Percentiles rank a stretch among this genome's conserved stretches.
These are phyloP conservation scores for Sibirionetta formosa DNA, from an alignment of 2,797 vertebrate genomes.

Conservation along the genomic window DNA sequence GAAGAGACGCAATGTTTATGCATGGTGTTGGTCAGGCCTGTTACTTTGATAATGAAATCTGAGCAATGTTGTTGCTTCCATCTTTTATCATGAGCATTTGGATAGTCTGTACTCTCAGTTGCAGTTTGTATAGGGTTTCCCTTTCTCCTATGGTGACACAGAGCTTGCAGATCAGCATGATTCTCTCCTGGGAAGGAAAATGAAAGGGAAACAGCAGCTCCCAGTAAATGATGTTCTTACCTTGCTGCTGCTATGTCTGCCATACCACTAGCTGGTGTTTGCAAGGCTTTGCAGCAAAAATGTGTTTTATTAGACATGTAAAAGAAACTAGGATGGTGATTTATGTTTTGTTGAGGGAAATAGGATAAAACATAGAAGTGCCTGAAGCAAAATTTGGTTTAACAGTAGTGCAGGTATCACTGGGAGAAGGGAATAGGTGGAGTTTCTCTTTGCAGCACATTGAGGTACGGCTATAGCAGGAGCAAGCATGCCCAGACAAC, in stretches of 20 bases:
- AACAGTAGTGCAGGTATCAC: neutral
- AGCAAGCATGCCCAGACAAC: neutral
- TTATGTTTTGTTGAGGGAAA: neutral
- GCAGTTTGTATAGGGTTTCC: neutral
- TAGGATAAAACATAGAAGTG: neutral
- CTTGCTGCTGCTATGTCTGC: neutral
- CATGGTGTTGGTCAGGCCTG: neutral
- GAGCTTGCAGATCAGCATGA: neutral
- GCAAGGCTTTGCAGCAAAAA: neutral
- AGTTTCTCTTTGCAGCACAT: neutral
- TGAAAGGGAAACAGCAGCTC: neutral
- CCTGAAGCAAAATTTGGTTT: neutral
- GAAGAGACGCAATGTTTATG: neutral
- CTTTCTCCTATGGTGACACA: neutral
- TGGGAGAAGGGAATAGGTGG: neutral
- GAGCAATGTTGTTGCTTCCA: neutral
- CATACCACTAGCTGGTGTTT: neutral
- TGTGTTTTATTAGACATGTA: rapidly evolving
- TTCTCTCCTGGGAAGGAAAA: conserved; percentile 23
- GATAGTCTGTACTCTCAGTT: neutral
- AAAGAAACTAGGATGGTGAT: neutral
- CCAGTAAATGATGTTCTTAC: neutral
- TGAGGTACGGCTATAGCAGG: neutral
- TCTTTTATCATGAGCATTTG: neutral
- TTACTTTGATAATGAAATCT: neutral